Evolutionary conservation across 2,797 vertebrate species (phyloP).

Genomic region (Rhinella marina): DNA sequence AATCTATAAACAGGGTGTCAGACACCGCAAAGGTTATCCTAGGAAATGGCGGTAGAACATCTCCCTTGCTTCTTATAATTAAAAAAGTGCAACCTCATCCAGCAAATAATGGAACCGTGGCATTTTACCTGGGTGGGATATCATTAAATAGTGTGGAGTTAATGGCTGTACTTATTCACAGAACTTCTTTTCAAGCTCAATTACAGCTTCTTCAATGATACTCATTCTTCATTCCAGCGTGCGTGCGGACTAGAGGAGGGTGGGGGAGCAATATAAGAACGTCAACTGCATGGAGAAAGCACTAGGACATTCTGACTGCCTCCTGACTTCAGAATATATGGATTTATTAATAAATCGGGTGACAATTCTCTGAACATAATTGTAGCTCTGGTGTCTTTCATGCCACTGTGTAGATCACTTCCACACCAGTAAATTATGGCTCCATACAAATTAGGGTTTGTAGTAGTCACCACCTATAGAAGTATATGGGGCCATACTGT

Average conservation of each 20-base stretch:
- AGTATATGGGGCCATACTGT: too few relatives aligned
- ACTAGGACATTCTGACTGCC: neutral
- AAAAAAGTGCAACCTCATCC: constrained; percentile 41
- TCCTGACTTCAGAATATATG: neutral
- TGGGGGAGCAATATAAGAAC: neutral
- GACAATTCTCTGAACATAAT: constrained; percentile 43
- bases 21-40: constrained; percentile 5
- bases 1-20: constrained; percentile 10
- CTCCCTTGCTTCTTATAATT: constrained; percentile 52
- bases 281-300: neutral
- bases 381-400: neutral
- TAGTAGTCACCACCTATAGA: too few relatives aligned
- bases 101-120: constrained; percentile 60
- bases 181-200: constrained; percentile 62
- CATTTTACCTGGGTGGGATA: constrained; percentile 61
- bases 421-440: neutral
- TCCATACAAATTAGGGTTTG: too few relatives aligned
- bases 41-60: constrained; percentile 4
- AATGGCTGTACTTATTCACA: constrained; percentile 64
- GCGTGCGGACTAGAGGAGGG: neutral
- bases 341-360: neutral
- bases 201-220: constrained; percentile 55
- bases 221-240: constrained; percentile 50
- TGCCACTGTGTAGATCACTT: neutral
- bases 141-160: constrained; percentile 65